Percentiles rank a stretch among this genome's conserved stretches.
phyloP scores from a whole-genome alignment of 1,140 invertebrate species.

The Conopomorpha cramerella region DNA sequence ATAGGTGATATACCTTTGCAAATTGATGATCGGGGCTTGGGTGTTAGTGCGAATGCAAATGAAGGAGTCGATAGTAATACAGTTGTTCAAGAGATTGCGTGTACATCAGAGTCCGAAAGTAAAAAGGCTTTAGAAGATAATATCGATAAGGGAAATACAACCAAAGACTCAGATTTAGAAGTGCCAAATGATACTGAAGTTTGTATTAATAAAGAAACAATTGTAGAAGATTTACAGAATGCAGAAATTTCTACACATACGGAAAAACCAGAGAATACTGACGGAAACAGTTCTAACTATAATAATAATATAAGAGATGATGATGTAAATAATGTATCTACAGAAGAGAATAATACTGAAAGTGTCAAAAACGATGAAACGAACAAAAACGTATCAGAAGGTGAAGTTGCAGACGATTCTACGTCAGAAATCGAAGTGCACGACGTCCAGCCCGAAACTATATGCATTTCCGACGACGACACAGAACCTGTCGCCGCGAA shows the following conservation, averaged over 20 bases:
- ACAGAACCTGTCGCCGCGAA: background rate
- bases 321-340: conserved; percentile 6
- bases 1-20: background rate
- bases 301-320: conserved; percentile 3
- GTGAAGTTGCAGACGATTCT: conserved; percentile 24
- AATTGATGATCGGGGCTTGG: background rate
- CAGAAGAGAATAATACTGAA: background rate
- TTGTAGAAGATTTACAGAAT: background rate
- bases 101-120: background rate
- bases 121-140: too few relatives aligned
- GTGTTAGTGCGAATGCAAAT: too few relatives aligned
- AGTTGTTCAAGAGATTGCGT: too few relatives aligned
- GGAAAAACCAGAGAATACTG: background rate
- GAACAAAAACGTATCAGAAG: conserved; percentile 10
- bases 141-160: too few relatives aligned
- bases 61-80: too few relatives aligned
- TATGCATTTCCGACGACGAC: conserved; percentile 35
- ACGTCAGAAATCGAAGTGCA: conserved; percentile 20
- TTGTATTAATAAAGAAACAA: background rate
- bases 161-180: conserved; percentile 1
- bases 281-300: background rate
- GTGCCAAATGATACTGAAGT: background rate
- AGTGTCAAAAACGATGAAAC: background rate
- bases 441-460: conserved; percentile 18
- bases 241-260: background rate